Percentiles rank a stretch among this genome's conserved stretches.
These are phyloP conservation scores for Erpetoichthys calabaricus DNA, from an alignment of 2,797 vertebrate species.

Conservation along the genomic window DNA sequence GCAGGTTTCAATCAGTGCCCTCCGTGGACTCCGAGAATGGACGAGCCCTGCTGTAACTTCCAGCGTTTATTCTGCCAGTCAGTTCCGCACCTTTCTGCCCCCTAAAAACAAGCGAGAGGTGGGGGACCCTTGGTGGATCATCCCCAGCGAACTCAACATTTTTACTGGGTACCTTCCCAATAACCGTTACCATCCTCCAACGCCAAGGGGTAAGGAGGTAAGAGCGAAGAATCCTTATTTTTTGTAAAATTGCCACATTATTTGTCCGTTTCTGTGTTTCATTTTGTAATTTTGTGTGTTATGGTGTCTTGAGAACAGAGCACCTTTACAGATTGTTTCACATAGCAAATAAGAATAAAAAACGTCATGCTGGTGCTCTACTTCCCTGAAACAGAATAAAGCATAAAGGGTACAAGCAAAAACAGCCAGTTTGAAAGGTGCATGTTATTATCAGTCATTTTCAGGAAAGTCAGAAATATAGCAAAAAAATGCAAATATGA, in stretches of 20 bases:
- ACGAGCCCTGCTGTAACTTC: slow-evolving; percentile 51
- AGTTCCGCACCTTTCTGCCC: slow-evolving; percentile 80
- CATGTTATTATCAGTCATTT: too few species aligned
- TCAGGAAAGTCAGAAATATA: too few species aligned
- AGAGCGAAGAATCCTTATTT: slow-evolving; percentile 9
- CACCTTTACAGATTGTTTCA: too few species aligned
- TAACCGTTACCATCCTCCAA: slow-evolving; percentile 83
- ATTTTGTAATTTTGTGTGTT: not conserved
- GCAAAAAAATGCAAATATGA: too few species aligned
- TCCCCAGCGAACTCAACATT: slow-evolving; percentile 85
- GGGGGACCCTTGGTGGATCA: slow-evolving; percentile 85
- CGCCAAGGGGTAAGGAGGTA: slow-evolving; percentile 90
- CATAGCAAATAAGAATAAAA: too few species aligned
- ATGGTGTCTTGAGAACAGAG: too few species aligned
- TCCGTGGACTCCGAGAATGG: slow-evolving; percentile 82
- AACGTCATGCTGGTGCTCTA: too few species aligned
- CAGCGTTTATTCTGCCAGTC: slow-evolving; percentile 52
- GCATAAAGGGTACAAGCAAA: too few species aligned
- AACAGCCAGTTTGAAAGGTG: too few species aligned
- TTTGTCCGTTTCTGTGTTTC: too few species aligned
- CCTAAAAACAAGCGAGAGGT: slow-evolving; percentile 61
- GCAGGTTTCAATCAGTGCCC: slow-evolving; percentile 77
- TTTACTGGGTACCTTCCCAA: slow-evolving; percentile 91
- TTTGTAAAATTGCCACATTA: too few species aligned
- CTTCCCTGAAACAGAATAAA: too few species aligned